A percentile compares a stretch with the other conserved stretches of the same genome.
Conservation (phyloP, 2,113 vertebrate genomes). For the Rhombomys opimus region DNA sequence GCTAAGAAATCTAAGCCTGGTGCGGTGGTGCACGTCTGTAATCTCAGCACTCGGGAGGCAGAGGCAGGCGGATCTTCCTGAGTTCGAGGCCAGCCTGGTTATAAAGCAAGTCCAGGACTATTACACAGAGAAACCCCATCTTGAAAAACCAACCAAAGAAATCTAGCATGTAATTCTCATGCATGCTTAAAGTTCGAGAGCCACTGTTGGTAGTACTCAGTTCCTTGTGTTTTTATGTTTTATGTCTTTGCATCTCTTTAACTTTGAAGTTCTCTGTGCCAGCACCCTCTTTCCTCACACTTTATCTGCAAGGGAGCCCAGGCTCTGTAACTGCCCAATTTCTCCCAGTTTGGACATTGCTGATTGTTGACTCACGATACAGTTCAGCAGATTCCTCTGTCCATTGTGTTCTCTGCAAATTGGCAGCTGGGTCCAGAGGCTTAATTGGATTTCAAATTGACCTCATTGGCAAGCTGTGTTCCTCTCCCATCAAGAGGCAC, state of each 20-base stretch:
- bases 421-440: conserved; percentile 13
- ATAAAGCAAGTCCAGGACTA: no score
- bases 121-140: no score
- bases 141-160: no score
- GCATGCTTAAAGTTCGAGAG: neutral
- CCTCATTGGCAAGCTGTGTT: conserved; percentile 6
- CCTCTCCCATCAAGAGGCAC: conserved; percentile 9
- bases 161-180: neutral
- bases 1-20: conserved; percentile 9
- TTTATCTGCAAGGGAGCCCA: neutral
- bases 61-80: no score
- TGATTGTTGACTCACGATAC: neutral
- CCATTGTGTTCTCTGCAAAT: neutral
- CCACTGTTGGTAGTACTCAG: neutral
- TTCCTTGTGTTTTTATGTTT: conserved; percentile 23
- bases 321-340: neutral
- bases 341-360: neutral
- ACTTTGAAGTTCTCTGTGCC: neutral
- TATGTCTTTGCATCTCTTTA: neutral
- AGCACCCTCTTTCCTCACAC: neutral
- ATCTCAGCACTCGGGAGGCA: no score
- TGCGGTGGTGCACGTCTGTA: no score
- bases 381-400: conserved; percentile 33
- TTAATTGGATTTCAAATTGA: conserved; percentile 32
- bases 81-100: no score